Percentiles rank a stretch among this genome's conserved stretches.
These are phyloP conservation scores for Lophotis ruficrista DNA, from an alignment of 2,113 vertebrate species.

Conservation along the genomic window DNA sequence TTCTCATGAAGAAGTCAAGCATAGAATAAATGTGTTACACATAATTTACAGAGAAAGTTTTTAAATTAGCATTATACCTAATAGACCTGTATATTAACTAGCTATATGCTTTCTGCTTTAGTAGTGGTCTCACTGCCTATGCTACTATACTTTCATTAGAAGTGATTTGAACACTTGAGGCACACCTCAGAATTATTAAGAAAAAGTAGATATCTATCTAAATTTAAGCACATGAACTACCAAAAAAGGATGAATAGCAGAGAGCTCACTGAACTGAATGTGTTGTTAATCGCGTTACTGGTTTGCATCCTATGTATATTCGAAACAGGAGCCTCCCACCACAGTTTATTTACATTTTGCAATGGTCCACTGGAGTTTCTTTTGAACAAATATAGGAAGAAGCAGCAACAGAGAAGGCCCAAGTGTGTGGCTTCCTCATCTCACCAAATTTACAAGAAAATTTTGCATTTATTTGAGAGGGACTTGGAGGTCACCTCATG, in stretches of 20 bases:
- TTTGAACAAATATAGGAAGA: neutral
- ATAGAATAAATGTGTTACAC: neutral
- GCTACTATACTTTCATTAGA: neutral
- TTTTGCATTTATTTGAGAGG: neutral
- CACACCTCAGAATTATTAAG: neutral
- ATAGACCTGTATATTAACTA: neutral
- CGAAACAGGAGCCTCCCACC: neutral
- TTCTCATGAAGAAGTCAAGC: conserved; percentile 28
- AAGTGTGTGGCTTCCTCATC: neutral
- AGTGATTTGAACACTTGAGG: neutral
- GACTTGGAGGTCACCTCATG: neutral
- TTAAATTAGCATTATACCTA: neutral
- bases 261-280: neutral
- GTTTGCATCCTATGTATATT: neutral
- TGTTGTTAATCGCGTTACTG: neutral
- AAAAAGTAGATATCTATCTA: neutral
- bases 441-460: neutral
- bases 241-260: neutral
- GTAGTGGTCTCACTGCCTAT: neutral
- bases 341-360: neutral
- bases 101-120: neutral
- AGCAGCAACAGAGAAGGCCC: neutral
- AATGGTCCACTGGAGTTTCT: neutral
- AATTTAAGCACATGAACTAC: neutral
- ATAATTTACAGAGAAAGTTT: neutral